Evolutionary conservation across 2,113 vertebrate genomes (phyloP).

Genomic region (Bubo bubo): DNA sequence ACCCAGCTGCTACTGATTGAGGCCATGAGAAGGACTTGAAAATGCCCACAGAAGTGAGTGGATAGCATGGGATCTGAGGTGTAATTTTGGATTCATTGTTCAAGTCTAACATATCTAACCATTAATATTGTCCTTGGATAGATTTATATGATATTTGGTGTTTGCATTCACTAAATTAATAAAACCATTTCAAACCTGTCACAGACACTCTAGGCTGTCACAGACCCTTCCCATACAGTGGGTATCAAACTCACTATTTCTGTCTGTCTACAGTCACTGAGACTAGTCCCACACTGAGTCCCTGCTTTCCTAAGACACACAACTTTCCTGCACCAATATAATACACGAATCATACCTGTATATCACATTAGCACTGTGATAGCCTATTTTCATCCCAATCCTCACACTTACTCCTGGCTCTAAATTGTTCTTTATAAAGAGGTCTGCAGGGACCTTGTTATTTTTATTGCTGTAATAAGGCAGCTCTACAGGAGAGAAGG

Average conservation of each 20-base stretch:
- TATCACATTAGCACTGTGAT: slow-evolving; percentile 71
- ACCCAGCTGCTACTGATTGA: background rate
- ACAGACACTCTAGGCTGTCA: background rate
- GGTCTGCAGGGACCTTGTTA: slow-evolving; percentile 80
- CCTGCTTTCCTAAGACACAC: background rate
- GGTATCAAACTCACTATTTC: background rate
- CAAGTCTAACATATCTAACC: background rate
- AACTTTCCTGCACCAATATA: slow-evolving; percentile 20
- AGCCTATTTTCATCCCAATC: slow-evolving; percentile 68
- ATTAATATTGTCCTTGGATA: background rate
- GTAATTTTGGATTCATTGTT: background rate
- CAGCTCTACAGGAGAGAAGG: slow-evolving; percentile 60
- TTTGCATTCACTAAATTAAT: background rate
- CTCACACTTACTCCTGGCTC: slow-evolving; percentile 63
- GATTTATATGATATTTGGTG: background rate
- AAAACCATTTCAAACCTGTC: background rate
- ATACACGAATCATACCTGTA: slow-evolving; percentile 15
- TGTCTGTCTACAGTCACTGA: background rate
- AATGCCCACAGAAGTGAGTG: background rate
- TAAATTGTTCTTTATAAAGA: slow-evolving; percentile 77
- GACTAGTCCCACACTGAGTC: background rate
- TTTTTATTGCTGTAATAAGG: slow-evolving; percentile 78
- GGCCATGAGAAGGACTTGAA: background rate
- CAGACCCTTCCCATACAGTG: background rate
- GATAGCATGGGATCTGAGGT: background rate